These are phyloP conservation scores for Zosterops pallidus DNA, from an alignment of 2,113 vertebrate genomes.

Conservation along the genomic window DNA sequence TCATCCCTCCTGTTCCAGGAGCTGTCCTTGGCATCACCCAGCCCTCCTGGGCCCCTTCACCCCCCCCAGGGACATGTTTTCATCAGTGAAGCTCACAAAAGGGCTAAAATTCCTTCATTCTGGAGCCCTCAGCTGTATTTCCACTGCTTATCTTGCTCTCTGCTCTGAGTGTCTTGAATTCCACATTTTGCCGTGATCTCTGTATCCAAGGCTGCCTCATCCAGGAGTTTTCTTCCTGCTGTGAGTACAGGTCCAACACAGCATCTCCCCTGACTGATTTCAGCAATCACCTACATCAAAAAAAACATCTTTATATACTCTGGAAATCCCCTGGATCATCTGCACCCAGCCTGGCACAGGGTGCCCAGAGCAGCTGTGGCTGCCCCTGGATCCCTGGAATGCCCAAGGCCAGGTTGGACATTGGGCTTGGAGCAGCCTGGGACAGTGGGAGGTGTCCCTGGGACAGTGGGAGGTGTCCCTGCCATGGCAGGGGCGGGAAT, in stretches of 20 bases:
- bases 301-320: background rate
- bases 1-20: accelerated
- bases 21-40: background rate
- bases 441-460: background rate
- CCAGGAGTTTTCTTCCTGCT: background rate
- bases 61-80: accelerated
- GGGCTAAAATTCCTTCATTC: background rate
- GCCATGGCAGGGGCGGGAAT: background rate
- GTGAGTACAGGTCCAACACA: background rate
- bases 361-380: background rate
- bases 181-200: background rate
- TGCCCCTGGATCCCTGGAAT: background rate
- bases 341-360: background rate
- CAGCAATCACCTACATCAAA: background rate
- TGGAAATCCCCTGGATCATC: background rate
- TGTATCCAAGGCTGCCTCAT: background rate
- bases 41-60: background rate
- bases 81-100: accelerated
- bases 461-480: background rate
- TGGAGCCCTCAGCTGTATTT: background rate
- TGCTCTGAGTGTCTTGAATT: background rate
- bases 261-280: background rate
- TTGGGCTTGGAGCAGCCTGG: background rate
- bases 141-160: background rate
- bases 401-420: background rate